phyloP scores from a whole-genome alignment of 2,888 invertebrate genomes.

The Ectropis crepuscularia region DNA sequence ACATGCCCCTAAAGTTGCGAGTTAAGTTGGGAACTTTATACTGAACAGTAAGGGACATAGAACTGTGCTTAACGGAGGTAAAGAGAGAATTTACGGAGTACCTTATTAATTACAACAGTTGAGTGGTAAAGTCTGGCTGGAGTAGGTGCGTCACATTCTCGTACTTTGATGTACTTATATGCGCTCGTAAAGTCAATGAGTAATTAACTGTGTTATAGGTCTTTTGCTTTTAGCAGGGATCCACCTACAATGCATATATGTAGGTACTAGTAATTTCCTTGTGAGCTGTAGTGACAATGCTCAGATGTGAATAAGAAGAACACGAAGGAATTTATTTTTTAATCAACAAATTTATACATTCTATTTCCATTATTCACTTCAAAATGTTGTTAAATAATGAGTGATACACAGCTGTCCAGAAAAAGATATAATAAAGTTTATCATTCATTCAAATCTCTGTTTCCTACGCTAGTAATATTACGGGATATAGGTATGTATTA shows the following conservation, averaged over 20 bases:
- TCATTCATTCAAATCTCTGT: too few species aligned
- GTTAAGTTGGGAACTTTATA: constrained; percentile 47
- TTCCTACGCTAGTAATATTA: too few species aligned
- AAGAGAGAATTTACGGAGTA: constrained; percentile 41
- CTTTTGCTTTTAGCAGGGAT: constrained; percentile 9
- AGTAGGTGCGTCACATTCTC: constrained; percentile 26
- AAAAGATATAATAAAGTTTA: too few species aligned
- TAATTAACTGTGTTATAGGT: constrained; percentile 11
- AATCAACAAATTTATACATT: too few species aligned
- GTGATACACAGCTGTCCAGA: too few species aligned
- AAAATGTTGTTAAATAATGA: too few species aligned
- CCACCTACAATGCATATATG: neutral
- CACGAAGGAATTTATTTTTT: too few species aligned
- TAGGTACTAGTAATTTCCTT: neutral
- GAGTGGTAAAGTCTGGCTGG: constrained; percentile 27
- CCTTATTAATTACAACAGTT: constrained; percentile 41
- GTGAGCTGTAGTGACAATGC: too few species aligned
- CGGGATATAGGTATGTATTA: too few species aligned
- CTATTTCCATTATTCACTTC: too few species aligned
- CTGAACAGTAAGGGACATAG: constrained; percentile 45
- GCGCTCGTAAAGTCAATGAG: constrained; percentile 17
- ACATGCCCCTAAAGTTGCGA: constrained; percentile 47
- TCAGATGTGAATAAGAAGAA: too few species aligned
- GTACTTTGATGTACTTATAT: constrained; percentile 16
- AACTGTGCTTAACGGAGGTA: constrained; percentile 44